phyloP scores from a whole-genome alignment of 2,888 invertebrate genomes.

The Tholera decimalis region DNA sequence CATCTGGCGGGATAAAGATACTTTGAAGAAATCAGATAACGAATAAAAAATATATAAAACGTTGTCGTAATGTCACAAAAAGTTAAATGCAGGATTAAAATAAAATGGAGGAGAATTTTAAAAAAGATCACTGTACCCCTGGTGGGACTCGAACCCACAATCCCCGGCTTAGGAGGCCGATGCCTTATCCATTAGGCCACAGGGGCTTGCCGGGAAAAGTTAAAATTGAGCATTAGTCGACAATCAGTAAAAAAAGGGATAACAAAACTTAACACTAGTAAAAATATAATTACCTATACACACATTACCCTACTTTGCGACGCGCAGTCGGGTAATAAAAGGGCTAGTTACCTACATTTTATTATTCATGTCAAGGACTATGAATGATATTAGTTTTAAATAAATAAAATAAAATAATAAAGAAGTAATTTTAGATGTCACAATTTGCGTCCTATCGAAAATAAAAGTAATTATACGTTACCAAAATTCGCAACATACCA shows the following conservation, averaged over 20 bases:
- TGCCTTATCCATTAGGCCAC: constrained; percentile 95
- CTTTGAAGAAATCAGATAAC: not conserved
- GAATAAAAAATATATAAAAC: not conserved
- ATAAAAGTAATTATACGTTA: not conserved
- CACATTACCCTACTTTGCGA: no score
- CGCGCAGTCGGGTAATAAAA: no score
- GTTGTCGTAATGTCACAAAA: not conserved
- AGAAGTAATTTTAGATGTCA: no score
- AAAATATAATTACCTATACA: no score
- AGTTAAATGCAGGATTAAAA: constrained; percentile 17
- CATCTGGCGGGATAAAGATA: constrained; percentile 16
- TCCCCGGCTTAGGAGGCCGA: constrained; percentile 95
- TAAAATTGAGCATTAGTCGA: constrained; percentile 23
- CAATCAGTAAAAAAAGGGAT: not conserved
- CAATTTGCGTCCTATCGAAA: not conserved
- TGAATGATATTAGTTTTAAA: no score
- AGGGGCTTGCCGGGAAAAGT: constrained; percentile 86
- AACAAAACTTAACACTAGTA: no score
- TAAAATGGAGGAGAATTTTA: not conserved
- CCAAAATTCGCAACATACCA: not conserved
- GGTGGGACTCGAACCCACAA: constrained; percentile 95
- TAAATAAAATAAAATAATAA: no score
- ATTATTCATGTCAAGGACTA: no score
- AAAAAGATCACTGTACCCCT: constrained; percentile 88
- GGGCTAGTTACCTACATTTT: no score